Conservation (phyloP, 2,888 invertebrate species). For the Camponotus fellah region DNA sequence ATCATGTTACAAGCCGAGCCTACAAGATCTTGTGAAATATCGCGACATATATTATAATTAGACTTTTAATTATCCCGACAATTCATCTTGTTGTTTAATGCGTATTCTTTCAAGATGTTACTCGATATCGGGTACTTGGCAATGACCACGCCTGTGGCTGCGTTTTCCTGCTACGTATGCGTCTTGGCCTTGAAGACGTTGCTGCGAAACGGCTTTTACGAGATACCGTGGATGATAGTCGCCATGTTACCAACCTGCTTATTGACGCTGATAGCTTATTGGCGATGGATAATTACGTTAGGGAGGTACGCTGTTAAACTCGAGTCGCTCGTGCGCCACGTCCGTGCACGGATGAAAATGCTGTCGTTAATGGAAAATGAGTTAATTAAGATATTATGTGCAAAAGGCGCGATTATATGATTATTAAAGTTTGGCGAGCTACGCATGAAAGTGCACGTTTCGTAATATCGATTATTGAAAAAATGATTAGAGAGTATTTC, state of each 20-base stretch:
- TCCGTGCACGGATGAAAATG: conserved; percentile 14
- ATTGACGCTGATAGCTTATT: conserved; percentile 83
- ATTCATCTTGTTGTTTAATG: conserved; percentile 10
- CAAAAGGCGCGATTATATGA: background rate
- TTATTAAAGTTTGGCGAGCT: background rate
- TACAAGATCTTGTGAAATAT: background rate
- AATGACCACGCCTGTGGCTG: conserved; percentile 83
- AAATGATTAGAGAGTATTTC: background rate
- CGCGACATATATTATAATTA: background rate
- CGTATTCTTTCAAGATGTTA: conserved; percentile 77
- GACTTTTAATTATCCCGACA: conserved; percentile 33
- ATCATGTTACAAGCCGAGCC: background rate
- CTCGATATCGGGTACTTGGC: conserved; percentile 82
- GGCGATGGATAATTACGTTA: conserved; percentile 84
- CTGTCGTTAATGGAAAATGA: conserved; percentile 25
- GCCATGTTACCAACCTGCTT: conserved; percentile 84
- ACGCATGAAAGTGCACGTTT: background rate
- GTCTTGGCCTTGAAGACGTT: conserved; percentile 80
- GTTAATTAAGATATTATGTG: conserved; percentile 43
- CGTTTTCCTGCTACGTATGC: conserved; percentile 84
- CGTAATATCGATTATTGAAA: background rate
- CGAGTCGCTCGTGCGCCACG: conserved; percentile 15
- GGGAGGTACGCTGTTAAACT: conserved; percentile 79
- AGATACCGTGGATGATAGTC: conserved; percentile 83
- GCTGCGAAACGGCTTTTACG: conserved; percentile 78